Evolutionary conservation across 2,888 invertebrate genomes (phyloP), one percentile per base, ranked within the genome.

Genomic region (Uropetala carovei): DNA sequence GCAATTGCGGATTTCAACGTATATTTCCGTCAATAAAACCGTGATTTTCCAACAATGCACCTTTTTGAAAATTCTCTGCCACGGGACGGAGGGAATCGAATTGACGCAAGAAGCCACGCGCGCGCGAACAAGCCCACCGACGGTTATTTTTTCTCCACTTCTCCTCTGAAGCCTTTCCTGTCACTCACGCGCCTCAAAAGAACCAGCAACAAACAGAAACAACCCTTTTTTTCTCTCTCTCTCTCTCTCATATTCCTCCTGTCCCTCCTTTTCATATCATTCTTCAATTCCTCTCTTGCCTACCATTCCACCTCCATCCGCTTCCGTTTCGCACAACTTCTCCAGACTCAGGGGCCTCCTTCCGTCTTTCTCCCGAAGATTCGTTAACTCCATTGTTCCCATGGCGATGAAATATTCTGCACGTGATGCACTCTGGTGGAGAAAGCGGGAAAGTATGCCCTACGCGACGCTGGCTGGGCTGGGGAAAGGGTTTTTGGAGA

Each of bases 161-260:
- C 18, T 75, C 75, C 27, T 75, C 27, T 27, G 22, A 75, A 13
- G 22, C 22, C 75, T 22, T 75, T 27, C 22, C 75, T 75, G 75
- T 75, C 75, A 75, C 27, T 75, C 68, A 68, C 68, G 16, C 18
- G 18, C 75, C 22, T 75, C 75, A 75, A 75, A 75, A 75, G 75
- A 27, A 75, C 43, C 43, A 43, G 43, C 5, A 43, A 27, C 68
- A 68, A 68, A 22, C 18, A 68, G 4, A 22, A 68, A 22, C n/a
- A 10, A 18, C 68, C 68, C n/a, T 58, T 57, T 56, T 56, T 56
- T 18, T 56, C 57, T 86, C n/a, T 86, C 57, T 86, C n/a, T 86
- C 86, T 5, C 0, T 58, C 59, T 58, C 86, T n/a, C 43, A 43
- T 43, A 1, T 43, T 43, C 43, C 43, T 43, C 5, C 43, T 5